Base-by-base conservation (phyloP, 64 coral and sea anemone species). In the Actinia tenebrosa region DNA sequence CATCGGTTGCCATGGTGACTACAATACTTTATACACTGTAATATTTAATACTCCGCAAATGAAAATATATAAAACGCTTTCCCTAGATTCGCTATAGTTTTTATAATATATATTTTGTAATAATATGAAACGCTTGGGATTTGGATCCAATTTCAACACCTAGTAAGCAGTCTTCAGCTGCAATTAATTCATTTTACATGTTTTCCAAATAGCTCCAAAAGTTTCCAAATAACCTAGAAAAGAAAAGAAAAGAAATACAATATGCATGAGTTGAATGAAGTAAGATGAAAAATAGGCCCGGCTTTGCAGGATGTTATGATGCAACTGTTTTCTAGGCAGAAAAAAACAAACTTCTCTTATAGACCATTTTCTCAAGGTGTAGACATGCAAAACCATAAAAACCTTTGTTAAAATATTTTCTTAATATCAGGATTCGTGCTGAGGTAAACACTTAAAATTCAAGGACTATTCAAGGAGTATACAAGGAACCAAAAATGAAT, bases 21-120 rank as follows among this genome's bases (percentile, higher is more conserved):
- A 80, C 7, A 22, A 81, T 37, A 81, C 79, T 81, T 79, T 81
- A 81, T 81, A 81, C 79, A 81, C 79, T 47, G 69, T 75, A 75
- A 75, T 75, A 37, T 81, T 53, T 81, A 81, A 81, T 81, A 53
- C 79, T 81, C 50, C 50, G 44, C 45, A 81, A 81, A 81, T 81
- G 79, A 85, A 85, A 85, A 58, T 60, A 85, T 85, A 85, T 85
- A 85, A 85, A 85, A 85, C 1, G 80, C 69, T 30, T 53, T 53
- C 14, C 79, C 79, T 81, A 81, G 53, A 81, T 81, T 81, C 18
- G 9, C 45, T 81, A 81, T 81, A 81, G 45, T 53, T n/a, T 45
- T 44, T 81, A 20, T 50, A 19, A 53, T 11, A 58, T 58, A 75
- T 75, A 75, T 66, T n/a, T 42, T 75, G 69, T 75, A 75, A 75